Evolutionary conservation across 1,140 invertebrate species (phyloP).

Genomic region (Coenobita brevimanus): DNA sequence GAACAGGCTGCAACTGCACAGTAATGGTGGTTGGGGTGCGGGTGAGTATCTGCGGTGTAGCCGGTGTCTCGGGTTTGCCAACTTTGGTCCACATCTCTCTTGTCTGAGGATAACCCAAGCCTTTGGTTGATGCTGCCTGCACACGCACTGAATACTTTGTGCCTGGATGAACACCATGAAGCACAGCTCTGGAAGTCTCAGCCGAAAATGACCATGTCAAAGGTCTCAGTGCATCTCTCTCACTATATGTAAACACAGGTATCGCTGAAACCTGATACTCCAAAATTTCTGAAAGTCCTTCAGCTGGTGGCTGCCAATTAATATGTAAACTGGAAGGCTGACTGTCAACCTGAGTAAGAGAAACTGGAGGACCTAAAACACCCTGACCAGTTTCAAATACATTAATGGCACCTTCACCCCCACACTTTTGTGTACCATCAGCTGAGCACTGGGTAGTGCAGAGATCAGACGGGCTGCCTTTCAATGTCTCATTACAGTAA

Average conservation of each 20-base stretch:
- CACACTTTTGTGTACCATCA: constrained; percentile 49
- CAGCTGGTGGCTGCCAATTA: constrained; percentile 57
- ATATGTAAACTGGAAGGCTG: constrained; percentile 55
- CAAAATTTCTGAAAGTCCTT: constrained; percentile 55
- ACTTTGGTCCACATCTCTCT: constrained; percentile 80
- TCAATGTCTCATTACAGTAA: constrained; percentile 52
- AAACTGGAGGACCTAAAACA: constrained; percentile 48
- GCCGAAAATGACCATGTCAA: constrained; percentile 40
- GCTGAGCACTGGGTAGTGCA: constrained; percentile 35
- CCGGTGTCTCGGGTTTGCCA: constrained; percentile 81
- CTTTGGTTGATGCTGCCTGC: constrained; percentile 78
- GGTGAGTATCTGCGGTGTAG: constrained; percentile 78
- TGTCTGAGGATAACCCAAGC: constrained; percentile 77
- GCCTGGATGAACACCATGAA: constrained; percentile 80
- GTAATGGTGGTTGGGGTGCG: constrained; percentile 77
- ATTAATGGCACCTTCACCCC: constrained; percentile 44
- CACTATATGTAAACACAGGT: constrained; percentile 59
- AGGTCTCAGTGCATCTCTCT: constrained; percentile 38
- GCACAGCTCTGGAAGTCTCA: constrained; percentile 39
- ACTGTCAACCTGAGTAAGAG: constrained; percentile 56
- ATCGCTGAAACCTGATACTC: constrained; percentile 46
- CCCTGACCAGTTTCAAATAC: constrained; percentile 56
- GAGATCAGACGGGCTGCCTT: constrained; percentile 27
- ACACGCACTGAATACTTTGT: constrained; percentile 83
- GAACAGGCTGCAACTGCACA: constrained; percentile 78